Evolutionary conservation across 1,140 invertebrate genomes (phyloP).

Genomic region (Drosophila mayri): DNA sequence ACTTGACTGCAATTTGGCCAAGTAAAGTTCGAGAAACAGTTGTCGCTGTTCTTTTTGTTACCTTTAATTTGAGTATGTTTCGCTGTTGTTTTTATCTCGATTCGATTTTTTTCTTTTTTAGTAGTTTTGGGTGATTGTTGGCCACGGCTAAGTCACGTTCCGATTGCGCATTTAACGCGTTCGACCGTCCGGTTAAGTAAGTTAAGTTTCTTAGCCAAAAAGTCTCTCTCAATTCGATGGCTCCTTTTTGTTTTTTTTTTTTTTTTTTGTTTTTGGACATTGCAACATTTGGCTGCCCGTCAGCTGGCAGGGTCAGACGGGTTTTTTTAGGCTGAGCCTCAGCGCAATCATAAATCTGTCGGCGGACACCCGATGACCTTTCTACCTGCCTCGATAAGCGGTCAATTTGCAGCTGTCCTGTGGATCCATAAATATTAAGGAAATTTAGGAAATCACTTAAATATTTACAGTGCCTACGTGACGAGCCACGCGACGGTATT

Average conservation of each 20-base stretch:
- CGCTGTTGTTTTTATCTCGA: slow-evolving; percentile 25
- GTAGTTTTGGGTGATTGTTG: slow-evolving; percentile 56
- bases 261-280: slow-evolving; percentile 40
- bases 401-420: slow-evolving; percentile 49
- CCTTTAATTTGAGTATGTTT: slow-evolving; percentile 62
- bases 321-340: slow-evolving; percentile 25
- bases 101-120: slow-evolving; percentile 8
- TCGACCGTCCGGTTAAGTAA: slow-evolving; percentile 59
- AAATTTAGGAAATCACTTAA: slow-evolving; percentile 20
- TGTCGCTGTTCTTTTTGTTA: slow-evolving; percentile 60
- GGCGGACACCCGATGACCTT: slow-evolving; percentile 36
- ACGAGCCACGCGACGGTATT: slow-evolving; percentile 27
- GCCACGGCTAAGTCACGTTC: slow-evolving; percentile 67
- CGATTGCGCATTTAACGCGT: slow-evolving; percentile 43
- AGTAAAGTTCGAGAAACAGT: slow-evolving; percentile 28
- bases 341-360: slow-evolving; percentile 44
- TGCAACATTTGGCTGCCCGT: slow-evolving; percentile 49
- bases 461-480: slow-evolving; percentile 58
- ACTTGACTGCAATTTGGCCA: slow-evolving; percentile 61
- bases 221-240: slow-evolving; percentile 10
- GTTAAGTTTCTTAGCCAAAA: slow-evolving; percentile 53
- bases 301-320: slow-evolving; percentile 53
- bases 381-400: slow-evolving; percentile 58
- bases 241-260: slow-evolving; percentile 37
- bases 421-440: slow-evolving; percentile 1